A percentile compares a stretch with the other conserved stretches of the same genome.
Conservation (phyloP, 30 jellyfish, hydroid and myxozoan genomes). For the Sanderia malayensis region DNA sequence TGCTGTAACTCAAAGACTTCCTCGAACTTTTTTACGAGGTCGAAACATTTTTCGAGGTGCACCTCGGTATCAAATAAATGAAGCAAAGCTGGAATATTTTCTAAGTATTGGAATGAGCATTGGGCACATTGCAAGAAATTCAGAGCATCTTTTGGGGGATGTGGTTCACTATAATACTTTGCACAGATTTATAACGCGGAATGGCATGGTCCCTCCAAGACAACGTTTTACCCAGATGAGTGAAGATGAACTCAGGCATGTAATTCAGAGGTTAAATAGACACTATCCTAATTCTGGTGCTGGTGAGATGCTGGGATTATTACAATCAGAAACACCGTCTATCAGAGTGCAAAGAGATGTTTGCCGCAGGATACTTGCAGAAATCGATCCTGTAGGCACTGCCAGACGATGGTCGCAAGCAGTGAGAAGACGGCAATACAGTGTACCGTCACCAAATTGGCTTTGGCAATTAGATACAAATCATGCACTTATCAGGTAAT, state of each 20-base stretch:
- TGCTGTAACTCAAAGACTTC: not conserved
- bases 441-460: slow-evolving; percentile 20
- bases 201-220: not conserved
- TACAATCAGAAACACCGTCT: slow-evolving; percentile 12
- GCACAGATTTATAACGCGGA: not conserved
- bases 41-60: not conserved
- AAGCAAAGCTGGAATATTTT: not conserved
- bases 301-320: slow-evolving; percentile 20
- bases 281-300: slow-evolving; percentile 29
- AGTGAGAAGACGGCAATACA: slow-evolving; percentile 14
- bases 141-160: not conserved
- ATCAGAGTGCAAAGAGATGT: slow-evolving; percentile 19
- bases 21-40: not conserved
- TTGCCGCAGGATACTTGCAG: slow-evolving; percentile 19
- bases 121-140: not conserved
- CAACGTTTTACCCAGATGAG: slow-evolving; percentile 1
- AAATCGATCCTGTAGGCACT: slow-evolving; percentile 35
- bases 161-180: not conserved
- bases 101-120: not conserved
- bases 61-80: not conserved
- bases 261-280: slow-evolving; percentile 15
- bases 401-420: slow-evolving; percentile 22
- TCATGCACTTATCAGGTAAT: slow-evolving; percentile 10
- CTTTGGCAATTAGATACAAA: slow-evolving; percentile 27
- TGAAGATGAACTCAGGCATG: not conserved